These are phyloP conservation scores for Urocyon cinereoargenteus DNA, from an alignment of 2,797 vertebrate species.

Conservation along the genomic window DNA sequence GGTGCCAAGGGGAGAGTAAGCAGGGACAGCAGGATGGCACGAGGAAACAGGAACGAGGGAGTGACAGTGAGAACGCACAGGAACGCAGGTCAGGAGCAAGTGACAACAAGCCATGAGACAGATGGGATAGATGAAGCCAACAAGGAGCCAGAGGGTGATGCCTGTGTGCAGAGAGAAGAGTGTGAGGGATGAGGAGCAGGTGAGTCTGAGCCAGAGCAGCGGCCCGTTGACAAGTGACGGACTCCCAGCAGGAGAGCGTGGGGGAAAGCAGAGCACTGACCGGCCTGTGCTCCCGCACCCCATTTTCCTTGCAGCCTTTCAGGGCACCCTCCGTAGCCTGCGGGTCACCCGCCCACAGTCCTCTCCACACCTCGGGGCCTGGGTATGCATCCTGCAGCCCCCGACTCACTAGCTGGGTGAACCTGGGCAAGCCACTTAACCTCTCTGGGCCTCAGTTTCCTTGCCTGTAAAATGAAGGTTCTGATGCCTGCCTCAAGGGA, in stretches of 20 bases:
- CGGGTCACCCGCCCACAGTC: background rate
- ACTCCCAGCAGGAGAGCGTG: background rate
- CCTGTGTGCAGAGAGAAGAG: no score
- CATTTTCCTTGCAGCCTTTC: background rate
- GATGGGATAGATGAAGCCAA: background rate
- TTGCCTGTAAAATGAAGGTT: background rate
- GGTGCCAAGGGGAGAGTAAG: fast-evolving
- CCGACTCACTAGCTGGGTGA: background rate
- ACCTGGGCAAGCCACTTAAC: background rate
- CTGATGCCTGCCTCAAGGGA: background rate
- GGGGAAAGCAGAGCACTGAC: background rate
- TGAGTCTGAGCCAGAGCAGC: fast-evolving
- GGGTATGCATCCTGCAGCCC: background rate
- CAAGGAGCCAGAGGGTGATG: fast-evolving
- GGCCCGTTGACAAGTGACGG: fast-evolving
- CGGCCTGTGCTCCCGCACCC: no score
- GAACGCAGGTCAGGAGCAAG: background rate
- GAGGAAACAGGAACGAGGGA: background rate
- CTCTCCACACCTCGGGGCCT: background rate
- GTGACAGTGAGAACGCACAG: background rate
- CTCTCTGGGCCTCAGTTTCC: background rate
- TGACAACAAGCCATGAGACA: background rate
- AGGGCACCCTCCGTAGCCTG: fast-evolving
- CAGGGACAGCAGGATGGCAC: fast-evolving
- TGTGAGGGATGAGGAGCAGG: fast-evolving